These are phyloP conservation scores for Bombus superbus DNA, from an alignment of 1,140 invertebrate species.

Conservation along the genomic window DNA sequence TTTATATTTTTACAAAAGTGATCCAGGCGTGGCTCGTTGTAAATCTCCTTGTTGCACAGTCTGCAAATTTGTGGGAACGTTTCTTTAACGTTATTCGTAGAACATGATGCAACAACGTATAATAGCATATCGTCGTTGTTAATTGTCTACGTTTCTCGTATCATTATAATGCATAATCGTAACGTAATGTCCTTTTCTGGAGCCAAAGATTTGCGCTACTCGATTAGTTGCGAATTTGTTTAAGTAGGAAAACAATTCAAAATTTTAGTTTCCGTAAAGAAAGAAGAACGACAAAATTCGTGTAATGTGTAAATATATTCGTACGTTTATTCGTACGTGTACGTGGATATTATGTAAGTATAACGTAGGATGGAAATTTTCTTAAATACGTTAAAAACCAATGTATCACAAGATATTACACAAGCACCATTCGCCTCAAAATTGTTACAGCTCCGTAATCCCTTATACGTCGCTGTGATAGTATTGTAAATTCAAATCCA, in stretches of 20 bases:
- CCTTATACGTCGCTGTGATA: not conserved
- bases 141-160: not conserved
- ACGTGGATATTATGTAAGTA: no score
- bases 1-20: not conserved
- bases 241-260: no score
- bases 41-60: constrained; percentile 8
- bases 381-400: not conserved
- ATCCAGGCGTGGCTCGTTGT: constrained; percentile 8
- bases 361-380: no score
- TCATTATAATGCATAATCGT: not conserved
- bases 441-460: not conserved
- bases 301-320: no score
- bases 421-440: not conserved
- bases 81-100: not conserved
- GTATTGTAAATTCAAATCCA: not conserved
- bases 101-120: not conserved
- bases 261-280: no score
- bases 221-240: not conserved
- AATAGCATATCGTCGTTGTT: not conserved
- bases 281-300: no score
- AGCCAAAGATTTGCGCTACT: not conserved
- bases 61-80: not conserved
- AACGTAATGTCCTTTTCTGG: not conserved
- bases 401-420: not conserved
- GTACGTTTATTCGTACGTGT: no score